Evolutionary conservation across 2,113 vertebrate species (phyloP), one percentile per base, ranked within the genome.

Genomic region (Leptobrachium ailaonicum): DNA sequence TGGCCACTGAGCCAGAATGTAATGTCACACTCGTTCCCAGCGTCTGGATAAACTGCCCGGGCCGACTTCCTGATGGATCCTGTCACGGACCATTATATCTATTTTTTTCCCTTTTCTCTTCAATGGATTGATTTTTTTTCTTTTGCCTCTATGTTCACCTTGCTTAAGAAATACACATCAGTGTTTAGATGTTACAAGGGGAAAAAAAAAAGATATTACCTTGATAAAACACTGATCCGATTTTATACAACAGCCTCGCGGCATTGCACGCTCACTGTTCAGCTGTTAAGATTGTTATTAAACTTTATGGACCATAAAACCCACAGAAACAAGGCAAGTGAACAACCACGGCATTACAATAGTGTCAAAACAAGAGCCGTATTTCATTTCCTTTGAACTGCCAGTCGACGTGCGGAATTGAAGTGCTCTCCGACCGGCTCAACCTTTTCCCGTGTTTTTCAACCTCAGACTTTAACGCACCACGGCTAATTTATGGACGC

Each of bases 291-390:
- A 89, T 90, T 92, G 89, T 91, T 93, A 93, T 92, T 92, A 93
- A 94, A 92, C 90, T 93, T 92, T 92, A 93, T 93, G 92, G 92
- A 88, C 92, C 92, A 91, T 93, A 93, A 92, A 91, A 88, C 87
- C 88, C 84, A 81, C 66, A 83, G 90, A 91, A 91, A 92, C 89
- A 91, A 92, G 91, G 87, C 84, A 90, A 89, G 86, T 73, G 89
- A 90, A 79, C 87, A 88, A 84, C 86, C 85, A 82, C 81, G 84
- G 89, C 89, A 89, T 91, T 90, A 91, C 83, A 84, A 72, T 84
- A 87, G 86, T 88, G 88, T 92, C 91, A 89, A 85, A 90, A 86
- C 80, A 87, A 85, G 83, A 86, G 84, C 85, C 83, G 66, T 90
- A 89, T 92, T 90, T 94, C 91, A 92, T 82, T 74, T 84, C 82